phyloP scores from a whole-genome alignment of 1,140 invertebrate species.

The Heliconius hewitsoni region DNA sequence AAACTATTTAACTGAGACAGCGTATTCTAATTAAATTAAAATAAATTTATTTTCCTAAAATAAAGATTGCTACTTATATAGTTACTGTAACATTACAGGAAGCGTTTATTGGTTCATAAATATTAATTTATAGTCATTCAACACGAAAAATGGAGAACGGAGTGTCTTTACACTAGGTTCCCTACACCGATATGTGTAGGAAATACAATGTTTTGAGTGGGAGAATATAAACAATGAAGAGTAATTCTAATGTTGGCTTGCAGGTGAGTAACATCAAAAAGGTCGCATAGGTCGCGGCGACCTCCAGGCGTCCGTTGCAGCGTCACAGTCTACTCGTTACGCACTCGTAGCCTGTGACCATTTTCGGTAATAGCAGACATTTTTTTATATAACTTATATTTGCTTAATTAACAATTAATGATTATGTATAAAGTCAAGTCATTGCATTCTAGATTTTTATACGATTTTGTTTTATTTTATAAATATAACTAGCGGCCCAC shows the following conservation, averaged over 20 bases:
- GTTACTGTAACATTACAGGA: not conserved
- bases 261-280: constrained; percentile 40
- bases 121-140: too few relatives aligned
- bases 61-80: not conserved
- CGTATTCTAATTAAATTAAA: not conserved
- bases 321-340: constrained; percentile 36
- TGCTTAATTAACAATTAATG: not conserved
- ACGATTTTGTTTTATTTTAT: too few relatives aligned
- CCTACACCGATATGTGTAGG: too few relatives aligned
- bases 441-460: too few relatives aligned
- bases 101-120: too few relatives aligned
- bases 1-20: too few relatives aligned
- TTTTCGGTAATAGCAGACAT: constrained; percentile 4
- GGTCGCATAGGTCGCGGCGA: constrained; percentile 40
- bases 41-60: not conserved
- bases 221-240: constrained; percentile 5
- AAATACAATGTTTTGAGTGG: not conserved
- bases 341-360: constrained; percentile 15
- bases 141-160: too few relatives aligned
- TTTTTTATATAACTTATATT: not conserved
- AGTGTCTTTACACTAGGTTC: too few relatives aligned
- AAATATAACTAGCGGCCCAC: too few relatives aligned
- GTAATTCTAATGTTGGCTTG: constrained; percentile 12
- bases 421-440: not conserved
- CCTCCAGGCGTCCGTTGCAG: constrained; percentile 40